Base-by-base conservation (phyloP, 1,140 invertebrate species). In the Charaxes varanes region DNA sequence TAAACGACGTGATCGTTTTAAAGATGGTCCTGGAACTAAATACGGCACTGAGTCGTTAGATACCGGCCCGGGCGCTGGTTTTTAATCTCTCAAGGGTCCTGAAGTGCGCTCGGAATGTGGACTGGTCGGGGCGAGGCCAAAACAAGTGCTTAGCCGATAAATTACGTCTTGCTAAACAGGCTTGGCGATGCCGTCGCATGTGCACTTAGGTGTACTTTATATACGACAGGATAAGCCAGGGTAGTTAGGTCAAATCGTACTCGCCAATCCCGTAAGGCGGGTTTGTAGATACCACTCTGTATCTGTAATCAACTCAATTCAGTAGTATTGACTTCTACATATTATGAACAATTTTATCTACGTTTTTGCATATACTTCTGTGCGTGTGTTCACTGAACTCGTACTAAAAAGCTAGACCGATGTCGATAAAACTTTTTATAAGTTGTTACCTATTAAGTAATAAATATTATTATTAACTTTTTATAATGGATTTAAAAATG, bases 151-250 rank as follows among this genome's bases (percentile, higher is more conserved):
- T 67, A 69, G 62, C 64, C 60, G 61, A 74, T 74, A 77, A 77
- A 74, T 77, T 69, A 65, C 65, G 21, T 52, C 62, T 56, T 66
- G 62, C 56, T 66, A 72, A 76, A 76, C 71, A 58, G 66, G 71
- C 55, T 76, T 31, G 32, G 46, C 52, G 46, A 28, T 59, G 37
- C n/a, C n/a, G n/a, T n/a, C n/a, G n/a, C n/a, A n/a, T n/a, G n/a
- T n/a, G n/a, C n/a, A n/a, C n/a, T n/a, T n/a, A n/a, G n/a, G n/a
- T n/a, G n/a, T n/a, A n/a, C 51, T 56, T 71, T 68, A 67, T 66
- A 63, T 54, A 38, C 53, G 69, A 66, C 59, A 46, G n/a, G n/a
- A 67, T 72, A 70, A 72, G 49, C 58, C 46, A 27, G 60, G 43
- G 53, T 62, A 55, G 59, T 70, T 66, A 73, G 60, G 38, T 64